A percentile compares a stretch with the other conserved stretches of the same genome.
phyloP scores from a whole-genome alignment of 2,888 invertebrate species.

The Ophioninae sp. region DNA sequence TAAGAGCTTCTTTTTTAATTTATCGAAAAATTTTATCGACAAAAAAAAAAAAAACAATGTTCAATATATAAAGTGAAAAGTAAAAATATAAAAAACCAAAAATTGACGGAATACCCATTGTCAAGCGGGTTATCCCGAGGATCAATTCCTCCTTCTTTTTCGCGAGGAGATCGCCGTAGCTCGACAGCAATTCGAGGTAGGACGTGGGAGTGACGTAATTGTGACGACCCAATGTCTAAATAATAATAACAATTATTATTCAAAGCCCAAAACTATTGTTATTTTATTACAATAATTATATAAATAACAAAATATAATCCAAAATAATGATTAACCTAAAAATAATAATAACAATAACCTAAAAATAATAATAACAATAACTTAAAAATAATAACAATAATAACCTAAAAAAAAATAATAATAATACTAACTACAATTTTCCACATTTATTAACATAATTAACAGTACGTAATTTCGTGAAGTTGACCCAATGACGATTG shows the following conservation, averaged over 20 bases:
- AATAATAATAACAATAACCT: no score
- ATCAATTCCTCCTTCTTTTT: slow-evolving; percentile 85
- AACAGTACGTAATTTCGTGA: neutral
- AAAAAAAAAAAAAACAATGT: no score
- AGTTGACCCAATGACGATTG: neutral
- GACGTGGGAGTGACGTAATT: slow-evolving; percentile 96
- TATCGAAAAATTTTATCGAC: no score
- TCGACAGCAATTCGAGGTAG: slow-evolving; percentile 91
- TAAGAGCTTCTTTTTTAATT: no score
- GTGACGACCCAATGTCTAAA: slow-evolving; percentile 84
- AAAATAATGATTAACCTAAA: neutral
- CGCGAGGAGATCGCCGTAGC: slow-evolving; percentile 89
- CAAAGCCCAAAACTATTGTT: neutral
- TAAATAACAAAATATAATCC: neutral
- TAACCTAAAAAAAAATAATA: neutral
- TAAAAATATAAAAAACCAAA: neutral
- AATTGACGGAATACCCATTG: slow-evolving; percentile 82
- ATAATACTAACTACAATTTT: neutral
- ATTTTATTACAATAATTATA: neutral
- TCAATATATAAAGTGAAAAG: no score
- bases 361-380: no score
- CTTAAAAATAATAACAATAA: neutral
- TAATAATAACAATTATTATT: neutral
- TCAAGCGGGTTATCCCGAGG: slow-evolving; percentile 83
- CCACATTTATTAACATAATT: no score